Base-by-base conservation (phyloP, 2,888 invertebrate genomes). In the Drosophila nr. perissopoda region DNA sequence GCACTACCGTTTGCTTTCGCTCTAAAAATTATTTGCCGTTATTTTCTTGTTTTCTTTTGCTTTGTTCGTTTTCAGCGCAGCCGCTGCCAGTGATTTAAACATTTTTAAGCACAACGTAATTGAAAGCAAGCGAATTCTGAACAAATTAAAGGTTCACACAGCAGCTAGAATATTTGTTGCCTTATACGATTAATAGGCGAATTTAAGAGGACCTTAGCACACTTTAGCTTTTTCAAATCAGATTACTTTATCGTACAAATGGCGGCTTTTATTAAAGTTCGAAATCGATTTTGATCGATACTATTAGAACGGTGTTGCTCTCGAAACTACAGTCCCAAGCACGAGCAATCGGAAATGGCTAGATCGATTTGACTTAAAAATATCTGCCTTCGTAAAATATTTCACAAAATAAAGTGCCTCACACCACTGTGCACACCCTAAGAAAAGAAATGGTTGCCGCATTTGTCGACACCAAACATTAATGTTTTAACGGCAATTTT, bases 401-500 rank as follows among this genome's bases (percentile, higher is more conserved):
- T 21, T 21, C 42, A 3, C 5, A 40, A 42, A 16, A 45, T n/a
- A 25, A 16, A 7, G 16, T 8, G 27, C 2, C 18, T 31, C n/a
- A 8, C 16, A 53, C 60, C 78, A 78, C 75, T 57, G 79, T 76
- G 64, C 54, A 8, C 38, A 27, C 29, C 13, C 38, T 38, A 27
- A 34, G 16, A n/a, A 38, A 52, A 45, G 64, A 56, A 49, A 53
- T 67, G 57, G 45, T 49, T 56, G 57, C 40, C 33, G n/a, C 65
- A 52, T 65, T 73, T 75, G 71, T 74, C 71, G 73, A 71, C 78
- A 72, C 25, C 59, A 58, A 69, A 27, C 70, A 62, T 87, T 80
- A 73, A 82, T 78, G 82, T 78, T 82, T 84, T 73, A 74, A 80
- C 76, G 81, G 87, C 69, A 73, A 80, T 87, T 85, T 87, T 67